A percentile compares a stretch with the other conserved stretches of the same genome.
These are phyloP conservation scores for Erannis defoliaria DNA, from an alignment of 2,888 invertebrate genomes.

Conservation along the genomic window DNA sequence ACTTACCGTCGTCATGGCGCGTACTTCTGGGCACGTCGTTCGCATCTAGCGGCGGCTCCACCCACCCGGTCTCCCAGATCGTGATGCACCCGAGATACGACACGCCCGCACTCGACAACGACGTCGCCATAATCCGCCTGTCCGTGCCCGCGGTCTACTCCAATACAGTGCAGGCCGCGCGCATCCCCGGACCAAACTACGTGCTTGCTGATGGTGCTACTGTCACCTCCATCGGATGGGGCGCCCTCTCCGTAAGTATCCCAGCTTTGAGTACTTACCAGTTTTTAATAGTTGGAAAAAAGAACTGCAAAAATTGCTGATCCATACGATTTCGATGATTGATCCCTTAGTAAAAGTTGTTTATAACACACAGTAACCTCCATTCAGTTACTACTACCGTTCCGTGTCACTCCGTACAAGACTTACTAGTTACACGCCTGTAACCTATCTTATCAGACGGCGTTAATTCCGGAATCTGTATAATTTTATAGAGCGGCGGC, in stretches of 20 bases:
- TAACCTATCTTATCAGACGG: too few relatives aligned
- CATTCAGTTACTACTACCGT: too few relatives aligned
- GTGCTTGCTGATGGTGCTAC: constrained; percentile 44
- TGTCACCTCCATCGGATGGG: constrained; percentile 62
- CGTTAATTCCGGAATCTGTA: too few relatives aligned
- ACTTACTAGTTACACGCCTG: too few relatives aligned
- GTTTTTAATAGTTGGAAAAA: too few relatives aligned
- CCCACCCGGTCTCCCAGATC: constrained; percentile 45
- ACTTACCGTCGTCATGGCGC: constrained; percentile 53
- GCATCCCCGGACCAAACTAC: constrained; percentile 54
- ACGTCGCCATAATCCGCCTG: constrained; percentile 62
- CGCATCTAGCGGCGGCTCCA: constrained; percentile 51
- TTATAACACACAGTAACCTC: too few relatives aligned
- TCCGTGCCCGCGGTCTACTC: constrained; percentile 44
- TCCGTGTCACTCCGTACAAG: too few relatives aligned
- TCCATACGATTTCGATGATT: too few relatives aligned
- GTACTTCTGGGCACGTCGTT: constrained; percentile 55
- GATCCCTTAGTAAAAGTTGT: too few relatives aligned
- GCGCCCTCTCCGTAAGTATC: constrained; percentile 53
- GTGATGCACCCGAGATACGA: constrained; percentile 53
- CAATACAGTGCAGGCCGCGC: constrained; percentile 45
- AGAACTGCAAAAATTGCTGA: too few relatives aligned
- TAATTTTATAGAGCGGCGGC: constrained; percentile 47
- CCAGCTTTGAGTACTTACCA: neutral
- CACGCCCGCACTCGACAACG: constrained; percentile 46